Conservation (phyloP, 2,113 vertebrate species). For the Macquaria ambigua region DNA sequence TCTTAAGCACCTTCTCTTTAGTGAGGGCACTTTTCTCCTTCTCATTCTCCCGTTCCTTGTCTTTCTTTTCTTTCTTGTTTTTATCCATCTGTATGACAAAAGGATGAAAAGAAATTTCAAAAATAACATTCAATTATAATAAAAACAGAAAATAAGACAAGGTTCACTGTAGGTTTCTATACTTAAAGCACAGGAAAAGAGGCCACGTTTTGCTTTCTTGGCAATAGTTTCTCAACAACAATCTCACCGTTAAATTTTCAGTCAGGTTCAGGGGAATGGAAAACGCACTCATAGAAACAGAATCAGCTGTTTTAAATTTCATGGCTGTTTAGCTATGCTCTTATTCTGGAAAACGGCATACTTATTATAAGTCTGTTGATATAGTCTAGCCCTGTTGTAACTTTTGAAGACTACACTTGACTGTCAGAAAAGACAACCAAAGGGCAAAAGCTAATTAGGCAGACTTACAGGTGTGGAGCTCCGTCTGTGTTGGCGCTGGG, state of each 20-base stretch:
- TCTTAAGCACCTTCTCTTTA: constrained; percentile 91
- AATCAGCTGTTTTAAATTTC: constrained; percentile 12
- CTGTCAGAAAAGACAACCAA: not conserved
- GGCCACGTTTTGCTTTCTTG: too few species aligned
- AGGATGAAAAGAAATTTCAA: not conserved
- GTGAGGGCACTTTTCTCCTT: constrained; percentile 93
- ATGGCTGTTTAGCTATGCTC: not conserved
- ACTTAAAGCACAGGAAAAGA: not conserved
- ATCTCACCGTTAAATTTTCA: too few species aligned
- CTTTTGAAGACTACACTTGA: not conserved
- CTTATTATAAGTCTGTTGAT: not conserved
- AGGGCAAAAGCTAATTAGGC: too few species aligned
- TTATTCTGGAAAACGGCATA: not conserved
- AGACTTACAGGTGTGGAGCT: constrained; percentile 89
- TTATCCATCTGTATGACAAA: constrained; percentile 82
- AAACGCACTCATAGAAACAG: not conserved
- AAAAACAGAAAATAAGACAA: not conserved
- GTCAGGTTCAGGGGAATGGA: not conserved
- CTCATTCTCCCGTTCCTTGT: constrained; percentile 96
- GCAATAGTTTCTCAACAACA: not conserved
- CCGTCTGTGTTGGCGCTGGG: constrained; percentile 82
- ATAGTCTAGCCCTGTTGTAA: not conserved
- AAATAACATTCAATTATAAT: not conserved
- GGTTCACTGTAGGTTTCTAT: not conserved
- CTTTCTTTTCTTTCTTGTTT: constrained; percentile 96